Conservation (phyloP, 2,113 vertebrate species). For the Hiodon tergisus region DNA sequence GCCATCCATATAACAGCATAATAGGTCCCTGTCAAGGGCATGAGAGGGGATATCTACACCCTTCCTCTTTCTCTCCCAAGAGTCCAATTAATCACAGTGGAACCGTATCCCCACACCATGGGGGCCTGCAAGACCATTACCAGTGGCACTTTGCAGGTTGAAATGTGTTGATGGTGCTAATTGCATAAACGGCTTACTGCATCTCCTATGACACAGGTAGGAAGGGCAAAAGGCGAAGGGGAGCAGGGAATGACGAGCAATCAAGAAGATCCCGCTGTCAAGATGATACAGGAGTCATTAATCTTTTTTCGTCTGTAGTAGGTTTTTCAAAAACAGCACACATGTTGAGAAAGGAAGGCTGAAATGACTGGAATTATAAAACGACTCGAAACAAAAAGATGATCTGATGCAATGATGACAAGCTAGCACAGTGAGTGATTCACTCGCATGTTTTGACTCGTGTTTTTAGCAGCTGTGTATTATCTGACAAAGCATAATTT, state of each 20-base stretch:
- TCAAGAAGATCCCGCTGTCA: constrained; percentile 16
- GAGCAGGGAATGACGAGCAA: not conserved
- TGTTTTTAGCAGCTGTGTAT: too few relatives aligned
- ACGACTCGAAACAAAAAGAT: too few relatives aligned
- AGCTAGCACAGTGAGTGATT: too few relatives aligned
- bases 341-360: too few relatives aligned
- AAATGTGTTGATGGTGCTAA: not conserved
- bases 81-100: constrained; percentile 12
- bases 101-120: not conserved
- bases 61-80: not conserved
- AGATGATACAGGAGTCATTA: not conserved
- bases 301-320: too few relatives aligned
- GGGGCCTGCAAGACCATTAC: not conserved
- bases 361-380: too few relatives aligned
- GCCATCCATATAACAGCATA: constrained; percentile 7
- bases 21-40: not conserved
- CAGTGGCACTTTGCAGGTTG: too few relatives aligned
- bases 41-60: not conserved
- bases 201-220: not conserved
- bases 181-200: too few relatives aligned
- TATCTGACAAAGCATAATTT: too few relatives aligned
- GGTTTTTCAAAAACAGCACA: too few relatives aligned
- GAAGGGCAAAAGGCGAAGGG: not conserved
- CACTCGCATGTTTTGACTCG: too few relatives aligned
- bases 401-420: too few relatives aligned